These are phyloP conservation scores for Drymodes brunneopygia DNA, from an alignment of 2,113 vertebrate species.

Conservation along the genomic window DNA sequence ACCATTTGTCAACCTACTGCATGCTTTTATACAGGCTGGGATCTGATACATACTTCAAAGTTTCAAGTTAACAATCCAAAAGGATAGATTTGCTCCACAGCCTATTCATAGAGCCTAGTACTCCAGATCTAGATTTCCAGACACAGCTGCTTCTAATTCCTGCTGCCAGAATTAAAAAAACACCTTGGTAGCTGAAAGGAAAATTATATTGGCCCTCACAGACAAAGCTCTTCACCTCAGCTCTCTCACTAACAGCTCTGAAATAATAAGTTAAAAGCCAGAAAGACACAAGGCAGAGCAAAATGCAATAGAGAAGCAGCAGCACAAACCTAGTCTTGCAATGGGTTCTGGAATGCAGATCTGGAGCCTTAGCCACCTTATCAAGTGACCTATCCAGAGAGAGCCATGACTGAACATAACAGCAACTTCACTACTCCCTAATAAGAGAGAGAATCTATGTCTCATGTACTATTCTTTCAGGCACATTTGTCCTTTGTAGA, in stretches of 20 bases:
- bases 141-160: background rate
- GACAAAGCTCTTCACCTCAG: background rate
- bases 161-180: background rate
- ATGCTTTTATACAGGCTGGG: background rate
- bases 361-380: background rate
- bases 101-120: background rate
- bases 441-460: background rate
- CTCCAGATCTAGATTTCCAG: background rate
- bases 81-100: background rate
- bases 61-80: background rate
- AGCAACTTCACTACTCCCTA: background rate
- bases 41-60: background rate
- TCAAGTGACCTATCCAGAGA: background rate
- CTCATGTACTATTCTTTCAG: background rate
- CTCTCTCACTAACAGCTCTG: background rate
- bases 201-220: background rate
- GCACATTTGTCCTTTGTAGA: background rate
- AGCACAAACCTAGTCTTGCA: background rate
- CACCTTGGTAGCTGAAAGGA: background rate
- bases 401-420: accelerated
- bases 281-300: background rate
- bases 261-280: background rate
- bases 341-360: accelerated
- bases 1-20: background rate
- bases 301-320: background rate